phyloP scores from a whole-genome alignment of 2,797 vertebrate genomes.

The Myotis vivesi region DNA sequence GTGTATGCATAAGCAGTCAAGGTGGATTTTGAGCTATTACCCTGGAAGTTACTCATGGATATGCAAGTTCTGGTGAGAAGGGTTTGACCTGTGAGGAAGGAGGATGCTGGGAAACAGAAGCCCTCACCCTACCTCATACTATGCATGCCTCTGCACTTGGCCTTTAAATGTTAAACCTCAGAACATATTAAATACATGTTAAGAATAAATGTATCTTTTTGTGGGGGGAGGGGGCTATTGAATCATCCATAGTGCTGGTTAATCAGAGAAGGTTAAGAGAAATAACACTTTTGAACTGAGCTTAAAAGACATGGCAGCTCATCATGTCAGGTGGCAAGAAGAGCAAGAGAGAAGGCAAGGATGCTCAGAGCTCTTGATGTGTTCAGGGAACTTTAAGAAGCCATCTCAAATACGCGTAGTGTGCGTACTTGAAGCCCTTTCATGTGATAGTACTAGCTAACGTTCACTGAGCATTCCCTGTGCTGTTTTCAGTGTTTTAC shows the following conservation, averaged over 20 bases:
- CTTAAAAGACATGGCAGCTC: background rate
- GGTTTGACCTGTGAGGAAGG: background rate
- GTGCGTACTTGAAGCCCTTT: background rate
- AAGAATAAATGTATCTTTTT: background rate
- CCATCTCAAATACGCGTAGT: background rate
- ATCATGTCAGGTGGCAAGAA: background rate
- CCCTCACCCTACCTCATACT: background rate
- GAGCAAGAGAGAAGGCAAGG: background rate
- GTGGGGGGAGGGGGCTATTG: background rate
- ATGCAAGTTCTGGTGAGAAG: background rate
- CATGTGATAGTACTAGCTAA: background rate
- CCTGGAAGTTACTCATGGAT: background rate
- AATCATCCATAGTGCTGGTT: background rate
- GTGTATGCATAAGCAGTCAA: background rate
- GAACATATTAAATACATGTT: background rate
- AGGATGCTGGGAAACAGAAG: background rate
- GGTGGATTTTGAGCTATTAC: background rate
- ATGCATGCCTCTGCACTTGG: background rate
- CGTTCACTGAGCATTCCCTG: background rate
- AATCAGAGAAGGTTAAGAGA: slow-evolving; percentile 1
- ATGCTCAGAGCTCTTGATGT: background rate
- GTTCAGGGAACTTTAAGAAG: background rate
- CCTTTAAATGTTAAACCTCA: background rate
- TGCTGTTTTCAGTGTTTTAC: background rate
- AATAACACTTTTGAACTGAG: background rate